Conservation (phyloP, 2,797 vertebrate species). For the Rhinogobio ventralis region DNA sequence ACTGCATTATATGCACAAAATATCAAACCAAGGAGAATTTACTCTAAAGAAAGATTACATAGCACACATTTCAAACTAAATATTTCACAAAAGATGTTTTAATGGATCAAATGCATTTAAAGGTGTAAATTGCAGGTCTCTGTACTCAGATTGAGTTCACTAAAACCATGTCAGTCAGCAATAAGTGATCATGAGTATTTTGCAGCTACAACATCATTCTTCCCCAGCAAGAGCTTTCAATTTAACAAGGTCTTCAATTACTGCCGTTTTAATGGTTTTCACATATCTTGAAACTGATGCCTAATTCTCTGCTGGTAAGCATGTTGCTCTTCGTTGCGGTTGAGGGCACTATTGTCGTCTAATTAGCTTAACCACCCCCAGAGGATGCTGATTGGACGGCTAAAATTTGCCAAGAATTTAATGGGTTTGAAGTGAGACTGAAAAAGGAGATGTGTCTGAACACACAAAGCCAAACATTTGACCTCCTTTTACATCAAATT, state of each 20-base stretch:
- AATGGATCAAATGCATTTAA: not conserved
- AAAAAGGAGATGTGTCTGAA: constrained; percentile 16
- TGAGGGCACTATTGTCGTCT: constrained; percentile 6
- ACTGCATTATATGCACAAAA: not conserved
- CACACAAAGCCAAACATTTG: not conserved
- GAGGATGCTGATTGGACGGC: constrained; percentile 14
- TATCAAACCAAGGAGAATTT: not conserved
- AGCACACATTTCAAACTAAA: not conserved
- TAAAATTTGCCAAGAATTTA: not conserved
- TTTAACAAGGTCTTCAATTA: constrained; percentile 26
- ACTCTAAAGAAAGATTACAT: not conserved
- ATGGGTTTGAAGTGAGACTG: constrained; percentile 9
- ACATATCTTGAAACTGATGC: constrained; percentile 2
- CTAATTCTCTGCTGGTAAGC: constrained; percentile 25
- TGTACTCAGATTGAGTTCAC: not conserved
- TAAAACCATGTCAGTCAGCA: not conserved
- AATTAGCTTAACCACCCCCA: constrained; percentile 22
- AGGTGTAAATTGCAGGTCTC: not conserved
- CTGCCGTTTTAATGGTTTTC: constrained; percentile 1
- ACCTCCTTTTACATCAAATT: not conserved
- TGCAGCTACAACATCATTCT: not conserved
- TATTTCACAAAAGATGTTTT: not conserved
- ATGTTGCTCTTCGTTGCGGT: constrained; percentile 24
- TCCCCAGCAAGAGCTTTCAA: constrained; percentile 1
- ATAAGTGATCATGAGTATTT: constrained; percentile 1